Conservation (phyloP, 2,797 vertebrate species). For the Discoglossus pictus region DNA sequence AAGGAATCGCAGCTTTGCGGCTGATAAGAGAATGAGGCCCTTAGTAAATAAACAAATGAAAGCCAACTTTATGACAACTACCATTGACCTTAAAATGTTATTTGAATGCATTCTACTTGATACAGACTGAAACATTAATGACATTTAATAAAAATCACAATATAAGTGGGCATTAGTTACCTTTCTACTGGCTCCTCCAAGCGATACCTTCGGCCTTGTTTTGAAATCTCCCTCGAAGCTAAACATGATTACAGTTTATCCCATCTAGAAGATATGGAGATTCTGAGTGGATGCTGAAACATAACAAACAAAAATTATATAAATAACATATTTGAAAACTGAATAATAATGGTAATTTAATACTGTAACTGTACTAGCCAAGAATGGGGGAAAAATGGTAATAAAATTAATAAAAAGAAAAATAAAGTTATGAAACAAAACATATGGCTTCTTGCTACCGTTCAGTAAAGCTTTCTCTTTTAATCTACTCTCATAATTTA, state of each 20-base stretch:
- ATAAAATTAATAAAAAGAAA: neutral
- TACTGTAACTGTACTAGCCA: neutral
- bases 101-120: neutral
- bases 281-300: constrained; percentile 8
- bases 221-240: constrained; percentile 99
- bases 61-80: no score
- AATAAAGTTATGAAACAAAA: neutral
- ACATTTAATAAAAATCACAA: neutral
- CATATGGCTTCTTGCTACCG: no score
- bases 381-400: neutral
- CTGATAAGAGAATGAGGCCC: no score
- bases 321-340: no score
- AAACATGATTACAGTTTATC: constrained; percentile 89
- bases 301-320: no score
- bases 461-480: no score
- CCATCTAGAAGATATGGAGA: constrained; percentile 72
- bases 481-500: no score
- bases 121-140: neutral
- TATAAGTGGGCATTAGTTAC: constrained; percentile 64
- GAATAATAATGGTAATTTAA: neutral
- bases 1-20: no score
- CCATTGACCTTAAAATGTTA: neutral
- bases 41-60: no score
- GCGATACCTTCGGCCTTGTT: constrained; percentile 95
- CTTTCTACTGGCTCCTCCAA: constrained; percentile 96